Evolutionary conservation across 2,888 invertebrate species (phyloP).

Genomic region (Xiphydria camelus): DNA sequence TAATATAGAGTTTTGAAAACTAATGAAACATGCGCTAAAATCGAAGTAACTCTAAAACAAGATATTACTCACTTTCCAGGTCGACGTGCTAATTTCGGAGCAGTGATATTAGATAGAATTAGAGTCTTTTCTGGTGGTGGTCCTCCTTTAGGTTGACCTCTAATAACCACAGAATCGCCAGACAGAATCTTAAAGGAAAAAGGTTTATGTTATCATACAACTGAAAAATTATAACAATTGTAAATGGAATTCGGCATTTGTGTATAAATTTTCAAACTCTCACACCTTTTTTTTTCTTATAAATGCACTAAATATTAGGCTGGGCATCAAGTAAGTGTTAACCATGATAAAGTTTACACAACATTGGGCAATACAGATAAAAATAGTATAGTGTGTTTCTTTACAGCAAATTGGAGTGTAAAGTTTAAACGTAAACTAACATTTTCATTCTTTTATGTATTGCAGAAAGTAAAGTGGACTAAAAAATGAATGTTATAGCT

Average conservation of each 20-base stretch:
- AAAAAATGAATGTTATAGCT: no score
- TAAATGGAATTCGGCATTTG: neutral
- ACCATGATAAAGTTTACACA: no score
- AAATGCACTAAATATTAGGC: neutral
- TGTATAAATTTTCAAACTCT: no score
- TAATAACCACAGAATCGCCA: slow-evolving; percentile 92
- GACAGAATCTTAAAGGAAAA: slow-evolving; percentile 78
- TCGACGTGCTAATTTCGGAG: slow-evolving; percentile 86
- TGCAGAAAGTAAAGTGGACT: no score
- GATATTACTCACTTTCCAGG: slow-evolving; percentile 58
- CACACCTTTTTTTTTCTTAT: neutral
- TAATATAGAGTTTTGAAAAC: slow-evolving; percentile 1
- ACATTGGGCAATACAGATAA: no score
- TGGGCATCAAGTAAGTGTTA: no score
- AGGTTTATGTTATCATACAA: slow-evolving; percentile 19
- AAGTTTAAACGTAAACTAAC: no score
- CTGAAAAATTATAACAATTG: neutral
- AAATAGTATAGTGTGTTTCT: slow-evolving; percentile 10
- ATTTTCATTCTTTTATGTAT: no score
- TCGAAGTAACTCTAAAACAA: slow-evolving; percentile 2
- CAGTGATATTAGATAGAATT: slow-evolving; percentile 86
- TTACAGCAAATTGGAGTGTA: neutral
- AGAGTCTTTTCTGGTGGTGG: slow-evolving; percentile 92
- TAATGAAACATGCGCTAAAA: neutral
- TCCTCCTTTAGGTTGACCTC: slow-evolving; percentile 81